Percentiles rank a stretch among this genome's conserved stretches.
These are phyloP conservation scores for Salarias fasciatus DNA, from an alignment of 2,797 vertebrate species.

Conservation along the genomic window DNA sequence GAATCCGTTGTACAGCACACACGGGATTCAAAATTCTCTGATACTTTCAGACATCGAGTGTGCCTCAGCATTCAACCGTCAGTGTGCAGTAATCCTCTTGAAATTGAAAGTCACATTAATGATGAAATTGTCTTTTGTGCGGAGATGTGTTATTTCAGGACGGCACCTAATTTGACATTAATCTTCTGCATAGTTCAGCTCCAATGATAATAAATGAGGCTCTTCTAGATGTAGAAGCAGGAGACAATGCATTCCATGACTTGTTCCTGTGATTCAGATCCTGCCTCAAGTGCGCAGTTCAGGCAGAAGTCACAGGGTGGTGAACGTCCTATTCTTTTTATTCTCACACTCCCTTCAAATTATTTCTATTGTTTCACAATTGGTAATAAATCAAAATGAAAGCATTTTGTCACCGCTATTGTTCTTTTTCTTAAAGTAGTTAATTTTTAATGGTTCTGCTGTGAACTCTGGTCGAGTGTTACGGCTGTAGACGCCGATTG, in stretches of 20 bases:
- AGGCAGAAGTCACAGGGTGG: conserved; percentile 43
- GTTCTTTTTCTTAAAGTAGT: background rate
- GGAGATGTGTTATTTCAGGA: conserved; percentile 18
- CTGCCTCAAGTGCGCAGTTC: conserved; percentile 12
- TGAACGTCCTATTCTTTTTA: conserved; percentile 49
- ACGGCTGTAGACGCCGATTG: too few relatives aligned
- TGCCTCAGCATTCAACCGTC: too few relatives aligned
- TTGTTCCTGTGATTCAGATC: conserved; percentile 35
- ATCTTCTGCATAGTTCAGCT: conserved; percentile 10
- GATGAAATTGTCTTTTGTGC: background rate
- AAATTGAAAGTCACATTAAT: background rate
- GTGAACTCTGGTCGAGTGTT: too few relatives aligned
- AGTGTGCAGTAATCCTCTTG: too few relatives aligned
- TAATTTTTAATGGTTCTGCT: too few relatives aligned
- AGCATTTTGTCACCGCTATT: background rate
- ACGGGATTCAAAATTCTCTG: too few relatives aligned
- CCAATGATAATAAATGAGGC: conserved; percentile 12
- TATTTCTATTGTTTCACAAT: conserved; percentile 9
- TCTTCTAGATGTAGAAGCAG: conserved; percentile 22
- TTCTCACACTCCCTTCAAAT: conserved; percentile 19
- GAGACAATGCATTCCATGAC: conserved; percentile 57
- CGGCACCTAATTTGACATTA: conserved; percentile 13
- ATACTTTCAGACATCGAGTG: too few relatives aligned
- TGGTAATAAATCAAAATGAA: conserved; percentile 2
- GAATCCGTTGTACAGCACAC: background rate